phyloP scores from a whole-genome alignment of 1,140 invertebrate genomes.

The Procambarus virginalis region DNA sequence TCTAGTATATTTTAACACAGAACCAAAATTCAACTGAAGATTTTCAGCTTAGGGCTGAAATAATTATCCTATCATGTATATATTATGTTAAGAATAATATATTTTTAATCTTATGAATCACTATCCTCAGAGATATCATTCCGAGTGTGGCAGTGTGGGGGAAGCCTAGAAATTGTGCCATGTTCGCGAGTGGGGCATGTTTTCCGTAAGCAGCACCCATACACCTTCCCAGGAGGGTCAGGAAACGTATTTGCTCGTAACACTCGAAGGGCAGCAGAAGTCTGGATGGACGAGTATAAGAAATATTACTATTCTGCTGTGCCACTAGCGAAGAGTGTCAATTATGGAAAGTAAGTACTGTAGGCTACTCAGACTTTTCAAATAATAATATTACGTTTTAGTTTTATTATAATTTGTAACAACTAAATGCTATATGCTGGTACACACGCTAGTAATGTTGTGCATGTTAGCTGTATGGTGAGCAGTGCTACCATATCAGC shows the following conservation, averaged over 20 bases:
- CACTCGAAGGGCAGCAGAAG: conserved; percentile 87
- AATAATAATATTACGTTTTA: too few species aligned
- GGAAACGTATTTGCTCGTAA: conserved; percentile 87
- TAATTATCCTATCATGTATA: too few species aligned
- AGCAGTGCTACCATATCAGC: too few species aligned
- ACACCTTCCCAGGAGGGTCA: conserved; percentile 94
- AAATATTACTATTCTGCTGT: conserved; percentile 92
- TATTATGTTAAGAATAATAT: neutral
- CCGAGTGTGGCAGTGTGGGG: conserved; percentile 97
- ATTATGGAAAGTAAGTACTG: conserved; percentile 88
- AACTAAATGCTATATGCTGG: too few species aligned
- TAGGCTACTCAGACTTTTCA: too few species aligned
- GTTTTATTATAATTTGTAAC: too few species aligned
- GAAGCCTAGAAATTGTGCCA: conserved; percentile 93
- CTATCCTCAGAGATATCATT: conserved; percentile 80
- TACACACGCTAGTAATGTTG: too few species aligned
- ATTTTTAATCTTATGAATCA: neutral
- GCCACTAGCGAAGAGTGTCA: conserved; percentile 88
- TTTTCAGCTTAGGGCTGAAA: too few species aligned
- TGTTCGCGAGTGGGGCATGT: conserved; percentile 94
- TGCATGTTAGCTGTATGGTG: too few species aligned
- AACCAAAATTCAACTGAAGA: too few species aligned
- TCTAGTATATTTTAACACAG: too few species aligned
- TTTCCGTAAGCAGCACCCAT: conserved; percentile 92
- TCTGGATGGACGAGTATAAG: conserved; percentile 97